Evolutionary conservation across 2,888 invertebrate species (phyloP).

Genomic region (Oxytorus armatus): DNA sequence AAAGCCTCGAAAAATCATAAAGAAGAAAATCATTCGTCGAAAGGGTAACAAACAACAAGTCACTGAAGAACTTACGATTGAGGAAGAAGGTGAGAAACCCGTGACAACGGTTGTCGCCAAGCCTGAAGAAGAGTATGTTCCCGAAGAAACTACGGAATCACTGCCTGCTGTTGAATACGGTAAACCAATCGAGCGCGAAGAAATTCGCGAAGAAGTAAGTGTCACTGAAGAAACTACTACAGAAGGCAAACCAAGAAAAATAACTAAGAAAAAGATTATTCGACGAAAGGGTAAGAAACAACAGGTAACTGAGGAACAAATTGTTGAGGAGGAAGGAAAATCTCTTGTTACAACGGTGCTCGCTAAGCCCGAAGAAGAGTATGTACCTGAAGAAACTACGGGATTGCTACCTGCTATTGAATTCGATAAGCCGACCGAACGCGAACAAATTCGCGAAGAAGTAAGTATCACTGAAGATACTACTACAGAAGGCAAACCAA

Average conservation of each 20-base stretch:
- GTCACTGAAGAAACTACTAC: constrained; percentile 81
- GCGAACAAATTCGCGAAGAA: constrained; percentile 71
- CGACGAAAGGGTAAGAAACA: constrained; percentile 77
- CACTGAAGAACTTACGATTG: constrained; percentile 83
- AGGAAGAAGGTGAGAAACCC: constrained; percentile 82
- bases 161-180: constrained; percentile 44
- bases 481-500: constrained; percentile 69
- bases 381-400: constrained; percentile 50
- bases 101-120: constrained; percentile 80
- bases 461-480: constrained; percentile 74
- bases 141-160: constrained; percentile 31
- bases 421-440: constrained; percentile 66
- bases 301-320: constrained; percentile 82
- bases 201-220: constrained; percentile 69
- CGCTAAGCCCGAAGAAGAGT: constrained; percentile 72
- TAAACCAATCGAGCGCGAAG: constrained; percentile 71
- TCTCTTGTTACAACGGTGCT: constrained; percentile 83
- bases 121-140: constrained; percentile 72
- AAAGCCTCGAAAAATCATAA: constrained; percentile 82
- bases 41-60: constrained; percentile 83
- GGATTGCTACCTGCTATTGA: constrained; percentile 47
- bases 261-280: constrained; percentile 77
- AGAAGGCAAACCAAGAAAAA: constrained; percentile 76
- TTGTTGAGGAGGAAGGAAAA: constrained; percentile 85
- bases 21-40: constrained; percentile 74